phyloP scores from a whole-genome alignment of 2,797 vertebrate genomes.

The Ptychadena robeensis region DNA sequence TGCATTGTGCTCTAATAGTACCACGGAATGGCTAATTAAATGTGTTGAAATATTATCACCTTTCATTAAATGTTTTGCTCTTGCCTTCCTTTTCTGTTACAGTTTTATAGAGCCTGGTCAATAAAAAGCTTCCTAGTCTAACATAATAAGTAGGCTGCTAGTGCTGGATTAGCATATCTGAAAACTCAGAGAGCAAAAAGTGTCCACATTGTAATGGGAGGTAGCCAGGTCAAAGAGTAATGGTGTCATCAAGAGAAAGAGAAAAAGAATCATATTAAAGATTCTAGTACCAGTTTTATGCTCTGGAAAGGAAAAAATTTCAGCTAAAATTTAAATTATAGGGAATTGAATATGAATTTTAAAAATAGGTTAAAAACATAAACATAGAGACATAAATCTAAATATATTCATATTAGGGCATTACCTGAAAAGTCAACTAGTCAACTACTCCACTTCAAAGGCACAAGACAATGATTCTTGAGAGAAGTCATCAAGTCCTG shows the following conservation, averaged over 20 bases:
- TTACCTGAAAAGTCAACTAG: too few species aligned
- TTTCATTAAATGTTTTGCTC: conserved; percentile 38
- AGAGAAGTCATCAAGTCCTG: too few species aligned
- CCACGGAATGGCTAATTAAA: conserved; percentile 28
- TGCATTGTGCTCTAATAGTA: conserved; percentile 10
- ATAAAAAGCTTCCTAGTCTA: conserved; percentile 9
- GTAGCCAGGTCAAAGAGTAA: background rate
- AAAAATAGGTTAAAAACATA: too few species aligned
- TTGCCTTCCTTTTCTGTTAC: conserved; percentile 19
- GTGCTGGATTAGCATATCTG: background rate
- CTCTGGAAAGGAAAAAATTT: background rate
- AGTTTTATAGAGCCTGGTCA: conserved; percentile 4
- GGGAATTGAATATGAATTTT: background rate
- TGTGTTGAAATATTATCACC: conserved; percentile 28
- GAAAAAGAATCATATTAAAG: background rate
- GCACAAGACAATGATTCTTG: too few species aligned
- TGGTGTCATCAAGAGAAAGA: background rate
- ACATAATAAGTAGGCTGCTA: background rate
- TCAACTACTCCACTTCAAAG: too few species aligned
- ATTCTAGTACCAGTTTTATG: background rate
- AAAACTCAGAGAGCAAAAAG: background rate
- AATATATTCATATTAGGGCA: too few species aligned
- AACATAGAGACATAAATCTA: too few species aligned
- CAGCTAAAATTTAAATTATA: too few species aligned
- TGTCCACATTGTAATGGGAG: background rate